Evolutionary conservation across 2,113 vertebrate species (phyloP).

Genomic region (Zootoca vivipara): DNA sequence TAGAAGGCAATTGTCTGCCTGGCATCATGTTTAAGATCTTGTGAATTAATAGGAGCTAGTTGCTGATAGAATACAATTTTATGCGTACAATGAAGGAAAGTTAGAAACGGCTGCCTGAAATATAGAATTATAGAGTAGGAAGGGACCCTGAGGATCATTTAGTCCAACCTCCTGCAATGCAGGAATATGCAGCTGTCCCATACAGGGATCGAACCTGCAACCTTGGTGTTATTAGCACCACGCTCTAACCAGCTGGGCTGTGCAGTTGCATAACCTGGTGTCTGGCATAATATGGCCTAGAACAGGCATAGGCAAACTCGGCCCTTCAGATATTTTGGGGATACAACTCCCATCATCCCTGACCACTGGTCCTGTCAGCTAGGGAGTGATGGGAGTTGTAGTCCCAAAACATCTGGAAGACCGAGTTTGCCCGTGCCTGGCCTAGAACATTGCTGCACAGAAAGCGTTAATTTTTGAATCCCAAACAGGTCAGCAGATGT

Average conservation of each 20-base stretch:
- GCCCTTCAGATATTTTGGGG: no score
- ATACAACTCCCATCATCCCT: no score
- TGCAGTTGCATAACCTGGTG: background rate
- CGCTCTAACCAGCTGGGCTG: no score
- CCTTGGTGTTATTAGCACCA: no score
- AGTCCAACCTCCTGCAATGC: no score
- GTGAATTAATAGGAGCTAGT: background rate
- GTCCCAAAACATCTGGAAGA: no score
- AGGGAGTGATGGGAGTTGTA: no score
- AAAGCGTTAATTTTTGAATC: background rate
- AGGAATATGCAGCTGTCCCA: no score
- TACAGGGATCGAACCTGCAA: no score
- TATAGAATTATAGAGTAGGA: no score
- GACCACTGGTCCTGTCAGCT: no score
- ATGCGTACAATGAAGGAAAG: background rate
- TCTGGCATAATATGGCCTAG: background rate
- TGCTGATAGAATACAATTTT: background rate
- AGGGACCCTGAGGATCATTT: no score
- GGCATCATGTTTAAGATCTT: background rate
- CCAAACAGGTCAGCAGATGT: conserved; percentile 66
- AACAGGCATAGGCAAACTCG: background rate
- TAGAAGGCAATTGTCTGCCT: background rate
- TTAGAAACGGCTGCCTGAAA: background rate
- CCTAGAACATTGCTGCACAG: background rate
- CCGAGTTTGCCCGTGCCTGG: background rate